Conservation (phyloP, 2,888 invertebrate genomes). For the Zaprionus obscuricornis region DNA sequence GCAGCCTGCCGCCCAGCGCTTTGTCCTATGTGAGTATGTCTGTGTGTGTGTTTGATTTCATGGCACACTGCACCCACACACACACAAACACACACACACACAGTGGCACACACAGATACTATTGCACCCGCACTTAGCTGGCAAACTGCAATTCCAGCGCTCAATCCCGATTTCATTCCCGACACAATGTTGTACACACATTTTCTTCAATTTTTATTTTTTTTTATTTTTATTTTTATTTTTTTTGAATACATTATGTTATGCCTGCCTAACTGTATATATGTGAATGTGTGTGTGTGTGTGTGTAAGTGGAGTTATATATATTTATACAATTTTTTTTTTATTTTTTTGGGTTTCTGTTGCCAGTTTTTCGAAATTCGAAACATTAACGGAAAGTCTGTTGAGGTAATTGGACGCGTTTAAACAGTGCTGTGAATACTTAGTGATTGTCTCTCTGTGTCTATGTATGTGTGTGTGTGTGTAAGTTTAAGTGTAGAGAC, state of each 20-base stretch:
- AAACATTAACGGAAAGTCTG: constrained; percentile 73
- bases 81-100: constrained; percentile 25
- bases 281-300: constrained; percentile 6
- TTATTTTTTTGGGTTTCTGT: constrained; percentile 55
- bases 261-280: not conserved
- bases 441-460: not conserved
- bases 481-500: not conserved
- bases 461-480: not conserved
- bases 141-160: constrained; percentile 18
- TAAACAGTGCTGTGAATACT: constrained; percentile 26
- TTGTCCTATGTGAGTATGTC: constrained; percentile 11
- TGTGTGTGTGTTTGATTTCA: constrained; percentile 33
- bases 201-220: no score
- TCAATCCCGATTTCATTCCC: constrained; percentile 25
- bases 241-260: constrained; percentile 14
- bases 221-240: not conserved
- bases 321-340: constrained; percentile 20
- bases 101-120: constrained; percentile 13
- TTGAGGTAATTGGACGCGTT: constrained; percentile 76
- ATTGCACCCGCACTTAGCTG: not conserved
- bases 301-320: constrained; percentile 7
- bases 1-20: constrained; percentile 16
- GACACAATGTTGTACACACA: no score
- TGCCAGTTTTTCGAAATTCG: constrained; percentile 63
- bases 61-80: constrained; percentile 39